These are phyloP conservation scores for Nemapogon koenigi DNA, from an alignment of 2,888 invertebrate species.

Conservation along the genomic window DNA sequence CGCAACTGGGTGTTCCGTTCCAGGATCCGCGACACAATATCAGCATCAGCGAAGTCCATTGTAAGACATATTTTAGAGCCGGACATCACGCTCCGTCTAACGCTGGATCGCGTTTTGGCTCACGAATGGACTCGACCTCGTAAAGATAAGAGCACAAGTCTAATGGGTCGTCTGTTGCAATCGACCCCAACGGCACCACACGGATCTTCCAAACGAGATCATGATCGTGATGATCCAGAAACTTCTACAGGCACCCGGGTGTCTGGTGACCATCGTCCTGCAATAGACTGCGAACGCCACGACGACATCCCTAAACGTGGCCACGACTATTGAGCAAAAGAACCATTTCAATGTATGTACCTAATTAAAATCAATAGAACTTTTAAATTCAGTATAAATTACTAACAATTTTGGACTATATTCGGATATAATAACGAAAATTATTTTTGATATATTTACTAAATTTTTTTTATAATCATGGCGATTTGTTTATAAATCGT, in stretches of 20 bases:
- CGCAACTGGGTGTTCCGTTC: conserved; percentile 81
- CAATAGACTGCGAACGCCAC: conserved; percentile 48
- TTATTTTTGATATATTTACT: too few relatives aligned
- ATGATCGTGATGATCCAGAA: conserved; percentile 40
- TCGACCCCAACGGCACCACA: conserved; percentile 53
- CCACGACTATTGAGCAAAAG: conserved; percentile 33
- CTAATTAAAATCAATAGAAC: too few relatives aligned
- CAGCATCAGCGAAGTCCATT: conserved; percentile 76
- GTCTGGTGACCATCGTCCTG: conserved; percentile 54
- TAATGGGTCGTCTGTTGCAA: conserved; percentile 68
- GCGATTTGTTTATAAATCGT: too few relatives aligned
- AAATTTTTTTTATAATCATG: too few relatives aligned
- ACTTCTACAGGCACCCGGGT: conserved; percentile 49
- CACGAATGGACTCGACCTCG: conserved; percentile 77
- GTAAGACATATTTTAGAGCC: conserved; percentile 85
- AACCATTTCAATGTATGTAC: too few relatives aligned
- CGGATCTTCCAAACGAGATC: conserved; percentile 39
- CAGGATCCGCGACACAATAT: conserved; percentile 72
- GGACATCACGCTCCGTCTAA: conserved; percentile 77
- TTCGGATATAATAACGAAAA: too few relatives aligned
- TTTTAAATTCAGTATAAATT: too few relatives aligned
- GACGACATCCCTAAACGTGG: conserved; percentile 53
- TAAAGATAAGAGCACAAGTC: conserved; percentile 65
- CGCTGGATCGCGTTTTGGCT: conserved; percentile 74
- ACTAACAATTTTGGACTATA: too few relatives aligned